These are phyloP conservation scores for Hymenochirus boettgeri DNA, from an alignment of 2,113 vertebrate genomes.

Conservation along the genomic window DNA sequence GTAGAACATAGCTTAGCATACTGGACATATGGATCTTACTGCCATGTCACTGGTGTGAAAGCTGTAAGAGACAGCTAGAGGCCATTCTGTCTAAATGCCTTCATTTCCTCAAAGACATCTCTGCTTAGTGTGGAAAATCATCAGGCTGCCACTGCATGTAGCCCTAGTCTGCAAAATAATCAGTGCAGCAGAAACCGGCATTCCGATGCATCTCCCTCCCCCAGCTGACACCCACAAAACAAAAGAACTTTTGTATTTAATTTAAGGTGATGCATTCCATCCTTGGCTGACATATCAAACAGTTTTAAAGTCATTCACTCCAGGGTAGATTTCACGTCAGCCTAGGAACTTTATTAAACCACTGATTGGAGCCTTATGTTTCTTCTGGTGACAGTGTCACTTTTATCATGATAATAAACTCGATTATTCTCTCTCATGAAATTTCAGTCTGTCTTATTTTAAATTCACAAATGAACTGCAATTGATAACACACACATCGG, in stretches of 20 bases:
- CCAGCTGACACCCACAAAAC: constrained; percentile 41
- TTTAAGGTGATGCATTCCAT: constrained; percentile 27
- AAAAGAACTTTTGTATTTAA: constrained; percentile 38
- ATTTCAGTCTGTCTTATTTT: constrained; percentile 14
- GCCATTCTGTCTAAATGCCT: constrained; percentile 24
- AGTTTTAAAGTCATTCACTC: constrained; percentile 35
- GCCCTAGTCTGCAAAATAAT: constrained; percentile 15
- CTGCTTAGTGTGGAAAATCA: constrained; percentile 12
- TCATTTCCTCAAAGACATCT: constrained; percentile 28
- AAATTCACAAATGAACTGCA: constrained; percentile 12
- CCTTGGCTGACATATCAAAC: constrained; percentile 11
- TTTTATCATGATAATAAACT: constrained; percentile 34
- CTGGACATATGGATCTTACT: constrained; percentile 6
- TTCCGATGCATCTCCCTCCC: constrained; percentile 30
- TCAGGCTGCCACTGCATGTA: constrained; percentile 10
- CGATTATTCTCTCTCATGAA: constrained; percentile 12
- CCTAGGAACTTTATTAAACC: constrained; percentile 14
- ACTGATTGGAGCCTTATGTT: constrained; percentile 8
- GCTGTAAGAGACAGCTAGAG: constrained; percentile 26
- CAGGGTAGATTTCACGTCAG: constrained; percentile 25
- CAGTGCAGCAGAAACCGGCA: constrained; percentile 20
- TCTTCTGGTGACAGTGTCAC: constrained; percentile 1
- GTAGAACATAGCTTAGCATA: constrained; percentile 3
- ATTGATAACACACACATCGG: constrained; percentile 9
- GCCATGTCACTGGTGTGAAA: too few species aligned